Conservation (phyloP, 2,888 invertebrate species). For the Dione juno region DNA sequence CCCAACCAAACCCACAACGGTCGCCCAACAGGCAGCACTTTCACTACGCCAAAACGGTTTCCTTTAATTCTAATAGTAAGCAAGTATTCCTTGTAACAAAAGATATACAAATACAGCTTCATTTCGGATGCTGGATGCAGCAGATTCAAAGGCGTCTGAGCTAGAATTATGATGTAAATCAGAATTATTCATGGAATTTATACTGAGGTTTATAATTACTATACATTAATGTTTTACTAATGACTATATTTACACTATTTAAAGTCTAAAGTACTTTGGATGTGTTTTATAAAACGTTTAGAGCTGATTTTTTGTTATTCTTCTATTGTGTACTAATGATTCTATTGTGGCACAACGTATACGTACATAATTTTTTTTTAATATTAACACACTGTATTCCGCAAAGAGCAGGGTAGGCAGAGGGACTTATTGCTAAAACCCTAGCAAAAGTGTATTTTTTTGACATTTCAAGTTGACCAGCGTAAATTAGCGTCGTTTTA, state of each 20-base stretch:
- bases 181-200: constrained; percentile 16
- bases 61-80: background rate
- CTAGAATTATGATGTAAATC: constrained; percentile 24
- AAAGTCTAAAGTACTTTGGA: background rate
- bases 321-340: too few species aligned
- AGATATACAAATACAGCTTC: constrained; percentile 11
- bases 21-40: background rate
- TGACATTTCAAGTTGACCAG: too few species aligned
- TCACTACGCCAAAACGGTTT: background rate
- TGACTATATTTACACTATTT: constrained; percentile 2
- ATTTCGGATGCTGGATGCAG: constrained; percentile 14
- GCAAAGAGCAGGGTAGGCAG: too few species aligned
- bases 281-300: too few species aligned
- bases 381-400: too few species aligned
- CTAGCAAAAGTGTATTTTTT: too few species aligned
- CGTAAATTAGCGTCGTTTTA: too few species aligned
- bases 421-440: too few species aligned
- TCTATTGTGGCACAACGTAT: too few species aligned
- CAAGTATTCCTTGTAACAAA: constrained; percentile 1
- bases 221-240: constrained; percentile 6
- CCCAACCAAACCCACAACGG: background rate
- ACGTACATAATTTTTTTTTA: too few species aligned
- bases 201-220: background rate
- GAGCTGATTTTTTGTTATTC: too few species aligned
- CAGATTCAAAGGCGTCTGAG: constrained; percentile 18